Base-by-base conservation (phyloP, 2,797 vertebrate species). In the Poeciliopsis turneri region DNA sequence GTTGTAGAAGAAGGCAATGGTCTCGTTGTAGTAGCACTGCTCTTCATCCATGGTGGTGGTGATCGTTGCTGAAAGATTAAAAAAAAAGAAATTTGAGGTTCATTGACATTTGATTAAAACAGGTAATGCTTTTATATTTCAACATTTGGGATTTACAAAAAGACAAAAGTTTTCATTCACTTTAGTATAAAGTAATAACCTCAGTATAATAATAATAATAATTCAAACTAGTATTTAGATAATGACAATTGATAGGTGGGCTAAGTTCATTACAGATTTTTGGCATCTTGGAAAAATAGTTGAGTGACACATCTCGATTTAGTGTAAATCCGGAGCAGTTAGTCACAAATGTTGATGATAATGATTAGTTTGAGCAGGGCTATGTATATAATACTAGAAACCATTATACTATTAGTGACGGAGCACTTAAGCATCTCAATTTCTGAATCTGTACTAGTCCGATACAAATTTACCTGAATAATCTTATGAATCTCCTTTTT, bases 1-100 rank as follows among this genome's bases (percentile, higher is more conserved):
- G 93, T 99, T 99, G 94, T 99, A 99, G 95, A 99, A 99, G 95
- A 99, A 99, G 92, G 98, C 95, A 33, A 99, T 99, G 89, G 96
- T 97, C 92, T 99, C 98, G 5, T 99, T 99, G 96, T 98, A 98
- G 96, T 97, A 98, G 91, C 98, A 99, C 93, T 98, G 97, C 16
- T 94, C 95, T 79, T 98, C 96, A 87, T 97, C 94, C 94, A 94
- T 96, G 94, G 71, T 87, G 87, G 80, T 25, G 49, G 75, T 45
- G 68, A 76, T 53, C 53, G 43, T 81, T 75, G 86, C 91, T 93
- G 80, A 57, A 88, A 88, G 77, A 15, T 82, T 41, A 78, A 72
- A 33, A 81, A 33, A 79, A 71, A 30, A 1, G 11, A 4, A 55
- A 9, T 43, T 5, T 61, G 6, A 75, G 13, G 9, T 2, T 57